Evolutionary conservation across 1,140 invertebrate species (phyloP), one percentile per base, ranked within the genome.

Genomic region (Drosophila orosa): DNA sequence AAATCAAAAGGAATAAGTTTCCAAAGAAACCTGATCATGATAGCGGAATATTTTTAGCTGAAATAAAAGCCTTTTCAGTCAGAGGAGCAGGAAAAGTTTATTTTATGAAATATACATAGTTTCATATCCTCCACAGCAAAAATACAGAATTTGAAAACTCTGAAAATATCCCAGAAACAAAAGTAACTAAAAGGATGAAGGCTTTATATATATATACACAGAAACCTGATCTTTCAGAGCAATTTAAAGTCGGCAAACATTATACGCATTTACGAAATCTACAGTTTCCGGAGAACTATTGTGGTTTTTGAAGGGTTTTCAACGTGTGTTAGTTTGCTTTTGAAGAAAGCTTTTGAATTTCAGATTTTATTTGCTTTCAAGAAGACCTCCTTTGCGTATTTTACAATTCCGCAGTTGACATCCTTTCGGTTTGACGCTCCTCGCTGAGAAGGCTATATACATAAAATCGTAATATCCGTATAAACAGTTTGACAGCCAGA

Each of bases 401-500:
- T 24, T 44, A 13, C 22, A 31, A 56, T 68, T 66, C n/a, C 39
- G 45, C 55, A 12, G 37, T 29, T 47, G n/a, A 35, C 31, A 29
- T 33, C 40, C 15, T 29, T n/a, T 8, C 22, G 29, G 17, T 55
- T 31, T 33, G 29, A 42, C 65, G 27, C 58, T 57, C 19, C 35
- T 17, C 17, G 29, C 22, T 13, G 7, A 10, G 24, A 17, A 22
- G 62, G 42, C 25, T 69, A 12, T 42, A 45, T 19, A 25, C 31
- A 66, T 72, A 59, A 73, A 73, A 54, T 61, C 13, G 37, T 45
- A 73, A 73, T 61, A 45, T 35, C 39, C 19, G 37, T 22, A 45
- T 61, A 73, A 61, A 73, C 44, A 50, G 56, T 61, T 73, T 61
- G 50, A 39, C 45, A 74, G 52, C 48, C 59, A 27, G 44, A 33